These are phyloP conservation scores for Dipus sagitta DNA, from an alignment of 2,797 vertebrate species.

Conservation along the genomic window DNA sequence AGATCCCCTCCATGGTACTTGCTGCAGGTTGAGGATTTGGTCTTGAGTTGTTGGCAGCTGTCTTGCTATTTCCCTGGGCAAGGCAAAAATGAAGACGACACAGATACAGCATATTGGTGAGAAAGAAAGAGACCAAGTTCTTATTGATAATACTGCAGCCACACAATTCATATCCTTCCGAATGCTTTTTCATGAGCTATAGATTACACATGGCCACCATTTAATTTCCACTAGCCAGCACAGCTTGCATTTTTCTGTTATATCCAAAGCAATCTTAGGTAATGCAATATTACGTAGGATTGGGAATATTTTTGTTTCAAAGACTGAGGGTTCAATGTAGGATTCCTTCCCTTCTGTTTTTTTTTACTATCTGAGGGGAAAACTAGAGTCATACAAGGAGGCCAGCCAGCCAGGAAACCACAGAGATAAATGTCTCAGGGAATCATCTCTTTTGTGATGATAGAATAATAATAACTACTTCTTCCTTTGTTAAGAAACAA, in stretches of 20 bases:
- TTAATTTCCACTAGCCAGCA: neutral
- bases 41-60: neutral
- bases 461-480: conserved; percentile 5
- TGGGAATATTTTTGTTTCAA: neutral
- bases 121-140: neutral
- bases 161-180: neutral
- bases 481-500: neutral
- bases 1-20: neutral
- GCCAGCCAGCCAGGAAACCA: neutral
- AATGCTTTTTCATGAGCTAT: neutral
- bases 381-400: neutral
- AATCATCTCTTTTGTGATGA: neutral
- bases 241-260: neutral
- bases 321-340: neutral
- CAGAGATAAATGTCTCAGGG: neutral
- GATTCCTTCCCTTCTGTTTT: neutral
- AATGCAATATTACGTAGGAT: conserved; percentile 4
- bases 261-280: neutral
- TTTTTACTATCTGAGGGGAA: neutral
- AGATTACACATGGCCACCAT: neutral
- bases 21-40: neutral
- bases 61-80: neutral
- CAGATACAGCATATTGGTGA: neutral
- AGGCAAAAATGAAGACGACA: neutral
- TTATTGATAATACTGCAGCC: neutral